Percentiles rank a stretch among this genome's conserved stretches.
Evolutionary conservation across 2,113 vertebrate genomes (phyloP).

Genomic region (Barnardius zonarius): DNA sequence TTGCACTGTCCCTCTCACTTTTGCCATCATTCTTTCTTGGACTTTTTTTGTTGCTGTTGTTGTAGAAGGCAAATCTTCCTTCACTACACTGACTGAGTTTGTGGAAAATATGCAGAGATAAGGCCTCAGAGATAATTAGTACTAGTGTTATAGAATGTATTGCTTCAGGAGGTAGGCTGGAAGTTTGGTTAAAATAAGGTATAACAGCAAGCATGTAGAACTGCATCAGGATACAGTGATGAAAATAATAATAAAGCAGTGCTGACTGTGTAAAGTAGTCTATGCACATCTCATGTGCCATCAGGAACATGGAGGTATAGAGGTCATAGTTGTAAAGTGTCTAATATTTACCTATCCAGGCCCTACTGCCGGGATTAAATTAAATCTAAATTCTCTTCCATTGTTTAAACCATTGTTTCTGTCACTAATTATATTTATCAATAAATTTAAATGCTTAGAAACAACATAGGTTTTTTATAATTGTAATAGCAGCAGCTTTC

Average conservation of each 20-base stretch:
- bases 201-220: not conserved
- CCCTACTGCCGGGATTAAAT: not conserved
- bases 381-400: not conserved
- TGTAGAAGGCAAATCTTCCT: not conserved
- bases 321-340: not conserved
- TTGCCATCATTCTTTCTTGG: accelerated
- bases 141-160: not conserved
- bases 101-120: not conserved
- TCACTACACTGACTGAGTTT: not conserved
- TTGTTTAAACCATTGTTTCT: not conserved
- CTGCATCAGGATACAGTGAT: not conserved
- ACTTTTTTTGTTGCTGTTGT: not conserved
- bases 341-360: not conserved
- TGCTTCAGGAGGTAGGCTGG: not conserved
- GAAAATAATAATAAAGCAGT: not conserved
- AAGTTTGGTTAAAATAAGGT: not conserved
- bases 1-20: not conserved
- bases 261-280: not conserved
- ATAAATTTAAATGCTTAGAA: not conserved
- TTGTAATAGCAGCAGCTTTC: not conserved
- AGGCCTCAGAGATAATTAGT: not conserved
- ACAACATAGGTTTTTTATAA: not conserved
- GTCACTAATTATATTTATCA: not conserved
- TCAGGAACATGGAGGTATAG: not conserved
- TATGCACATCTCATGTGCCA: not conserved